Evolutionary conservation across 2,113 vertebrate species (phyloP).

Genomic region (Pollimyrus isidori): DNA sequence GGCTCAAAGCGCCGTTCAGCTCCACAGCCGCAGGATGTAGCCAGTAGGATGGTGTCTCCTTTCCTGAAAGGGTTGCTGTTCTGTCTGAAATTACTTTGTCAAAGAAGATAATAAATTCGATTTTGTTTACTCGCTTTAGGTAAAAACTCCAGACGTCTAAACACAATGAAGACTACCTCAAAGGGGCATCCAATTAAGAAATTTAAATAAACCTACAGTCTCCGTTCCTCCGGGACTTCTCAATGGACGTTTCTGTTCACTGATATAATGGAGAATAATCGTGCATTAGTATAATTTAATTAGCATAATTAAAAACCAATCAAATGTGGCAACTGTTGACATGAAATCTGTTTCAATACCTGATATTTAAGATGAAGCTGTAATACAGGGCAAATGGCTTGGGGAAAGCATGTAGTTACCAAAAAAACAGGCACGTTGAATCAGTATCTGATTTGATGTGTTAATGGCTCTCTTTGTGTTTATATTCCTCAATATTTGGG

Average conservation of each 20-base stretch:
- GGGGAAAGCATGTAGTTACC: neutral
- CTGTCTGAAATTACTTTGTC: neutral
- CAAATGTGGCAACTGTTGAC: constrained; percentile 15
- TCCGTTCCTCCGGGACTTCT: constrained; percentile 29
- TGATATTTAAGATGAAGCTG: neutral
- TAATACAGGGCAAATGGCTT: neutral
- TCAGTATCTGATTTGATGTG: neutral
- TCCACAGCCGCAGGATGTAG: neutral
- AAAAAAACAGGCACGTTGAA: neutral
- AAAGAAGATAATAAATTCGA: neutral
- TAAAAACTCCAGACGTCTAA: neutral
- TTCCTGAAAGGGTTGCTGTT: neutral
- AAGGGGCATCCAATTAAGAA: constrained; percentile 33
- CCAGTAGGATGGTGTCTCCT: neutral
- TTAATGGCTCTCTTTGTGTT: constrained; percentile 9
- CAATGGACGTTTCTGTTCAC: constrained; percentile 7
- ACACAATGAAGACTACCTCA: constrained; percentile 17
- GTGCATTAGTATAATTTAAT: constrained; percentile 26
- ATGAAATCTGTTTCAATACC: constrained; percentile 8
- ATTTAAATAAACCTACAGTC: constrained; percentile 38
- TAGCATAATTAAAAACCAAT: constrained; percentile 16
- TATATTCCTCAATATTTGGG: neutral
- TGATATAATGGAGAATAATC: constrained; percentile 33
- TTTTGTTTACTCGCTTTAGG: neutral
- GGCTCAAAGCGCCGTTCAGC: neutral